Base-by-base conservation (phyloP, 2,797 vertebrate species). In the Danio kyathit region DNA sequence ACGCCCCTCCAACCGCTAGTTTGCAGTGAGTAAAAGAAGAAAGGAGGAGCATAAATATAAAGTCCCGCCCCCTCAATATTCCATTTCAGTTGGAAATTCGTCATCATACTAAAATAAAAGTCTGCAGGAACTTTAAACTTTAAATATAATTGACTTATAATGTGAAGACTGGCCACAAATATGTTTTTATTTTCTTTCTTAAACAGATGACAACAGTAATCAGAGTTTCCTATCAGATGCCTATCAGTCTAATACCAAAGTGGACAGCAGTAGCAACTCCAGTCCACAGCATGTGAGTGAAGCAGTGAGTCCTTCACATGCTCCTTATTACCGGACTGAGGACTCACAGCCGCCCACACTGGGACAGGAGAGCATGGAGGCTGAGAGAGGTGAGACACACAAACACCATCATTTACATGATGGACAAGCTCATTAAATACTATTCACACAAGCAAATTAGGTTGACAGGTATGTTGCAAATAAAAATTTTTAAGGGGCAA, bases 171-270 rank as follows among this genome's bases (percentile, higher is more conserved):
- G n/a, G 6, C 21, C 9, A 67, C 21, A 40, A 59, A 67, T 49
- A 19, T 40, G 4, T 67, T 57, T 57, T 66, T 4, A 1, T 8
- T 65, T 21, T n/a, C n/a, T n/a, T n/a, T n/a, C n/a, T n/a, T n/a
- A n/a, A 3, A 57, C 92, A 99, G 98, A 99, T 92, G 98, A 99
- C 90, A 99, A 97, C 91, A 99, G 98, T 93, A 99, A 98, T 91
- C 97, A 98, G 95, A 99, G 98, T 85, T 99, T 97, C 64, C 87
- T 98, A 88, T 99, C 97, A 0, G 98, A 99, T 0, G 94, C 95
- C 54, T 99, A 97, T 88, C 97, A 97, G 81, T 93, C 96, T 51
- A 86, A 86, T 82, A 80, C 74, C 69, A 99, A 98, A 89, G 96
- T 97, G 90, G 98, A 99, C 87, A 98, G 97, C 95, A 98, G 97